These are phyloP conservation scores for Elachura formosa DNA, from an alignment of 2,113 vertebrate genomes.

Conservation along the genomic window DNA sequence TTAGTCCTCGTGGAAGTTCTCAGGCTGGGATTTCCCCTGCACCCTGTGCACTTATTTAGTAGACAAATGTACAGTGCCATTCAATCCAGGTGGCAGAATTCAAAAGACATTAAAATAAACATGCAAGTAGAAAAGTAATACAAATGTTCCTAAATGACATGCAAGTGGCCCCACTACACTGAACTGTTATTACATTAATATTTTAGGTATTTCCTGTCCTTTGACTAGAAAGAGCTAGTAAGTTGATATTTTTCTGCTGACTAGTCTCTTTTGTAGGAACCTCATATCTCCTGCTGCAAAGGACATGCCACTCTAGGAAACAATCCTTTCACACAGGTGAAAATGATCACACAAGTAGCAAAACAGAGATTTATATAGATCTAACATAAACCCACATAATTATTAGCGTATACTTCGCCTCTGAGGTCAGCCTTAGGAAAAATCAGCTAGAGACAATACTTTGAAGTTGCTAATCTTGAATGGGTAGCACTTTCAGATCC, in stretches of 20 bases:
- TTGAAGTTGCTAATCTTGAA: conserved; percentile 36
- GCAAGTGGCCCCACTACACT: not conserved
- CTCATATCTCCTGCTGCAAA: not conserved
- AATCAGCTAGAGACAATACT: not conserved
- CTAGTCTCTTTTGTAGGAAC: not conserved
- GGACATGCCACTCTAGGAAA: not conserved
- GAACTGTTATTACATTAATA: not conserved
- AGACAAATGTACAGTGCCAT: not conserved
- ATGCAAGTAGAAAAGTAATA: not conserved
- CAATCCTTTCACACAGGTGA: not conserved
- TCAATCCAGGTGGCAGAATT: not conserved
- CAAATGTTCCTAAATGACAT: not conserved
- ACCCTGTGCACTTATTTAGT: not conserved
- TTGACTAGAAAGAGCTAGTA: not conserved
- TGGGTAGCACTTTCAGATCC: conserved; percentile 53
- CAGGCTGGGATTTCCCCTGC: not conserved
- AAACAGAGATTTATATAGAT: not conserved
- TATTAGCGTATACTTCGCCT: conserved; percentile 14
- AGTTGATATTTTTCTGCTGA: not conserved
- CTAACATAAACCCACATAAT: not conserved
- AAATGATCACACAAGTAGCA: not conserved
- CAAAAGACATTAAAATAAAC: not conserved
- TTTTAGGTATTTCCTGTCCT: not conserved
- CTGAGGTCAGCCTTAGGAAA: not conserved
- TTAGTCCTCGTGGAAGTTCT: not conserved